A percentile compares a stretch with the other conserved stretches of the same genome.
phyloP scores from a whole-genome alignment of 2,888 invertebrate genomes.

The Nemurella pictetii region DNA sequence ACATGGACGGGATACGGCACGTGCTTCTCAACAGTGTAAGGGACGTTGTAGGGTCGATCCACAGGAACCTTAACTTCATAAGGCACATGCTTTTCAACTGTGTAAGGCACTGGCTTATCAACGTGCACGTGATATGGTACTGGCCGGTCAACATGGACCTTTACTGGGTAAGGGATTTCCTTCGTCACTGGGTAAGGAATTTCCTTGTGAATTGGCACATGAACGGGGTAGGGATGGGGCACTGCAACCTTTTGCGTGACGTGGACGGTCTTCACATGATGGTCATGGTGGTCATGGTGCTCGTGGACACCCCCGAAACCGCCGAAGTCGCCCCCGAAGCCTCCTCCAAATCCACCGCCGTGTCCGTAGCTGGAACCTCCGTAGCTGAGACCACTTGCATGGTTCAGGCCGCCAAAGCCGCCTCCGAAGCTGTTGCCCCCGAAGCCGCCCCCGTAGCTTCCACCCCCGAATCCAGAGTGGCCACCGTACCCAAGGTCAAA shows the following conservation, averaged over 20 bases:
- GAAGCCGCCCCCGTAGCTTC: conserved; percentile 16
- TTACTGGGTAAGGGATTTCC: conserved; percentile 56
- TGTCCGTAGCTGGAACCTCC: conserved; percentile 25
- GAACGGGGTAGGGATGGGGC: conserved; percentile 62
- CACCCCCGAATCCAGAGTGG: conserved; percentile 24
- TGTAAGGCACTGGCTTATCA: conserved; percentile 39
- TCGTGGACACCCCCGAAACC: conserved; percentile 17
- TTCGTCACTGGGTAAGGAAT: conserved; percentile 59
- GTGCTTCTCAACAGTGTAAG: conserved; percentile 65
- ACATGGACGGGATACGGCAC: conserved; percentile 41
- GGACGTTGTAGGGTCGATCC: conserved; percentile 68
- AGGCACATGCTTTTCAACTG: conserved; percentile 57
- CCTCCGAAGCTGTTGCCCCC: conserved; percentile 28
- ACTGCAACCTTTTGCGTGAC: conserved; percentile 37
- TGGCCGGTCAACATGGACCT: conserved; percentile 58
- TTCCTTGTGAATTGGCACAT: conserved; percentile 58
- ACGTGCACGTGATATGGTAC: conserved; percentile 58
- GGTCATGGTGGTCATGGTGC: neutral
- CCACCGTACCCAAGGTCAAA: conserved; percentile 63
- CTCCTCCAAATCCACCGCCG: conserved; percentile 34
- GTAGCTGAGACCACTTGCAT: conserved; percentile 24
- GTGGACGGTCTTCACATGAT: conserved; percentile 30
- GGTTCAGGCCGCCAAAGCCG: conserved; percentile 46
- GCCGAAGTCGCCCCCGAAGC: conserved; percentile 48
- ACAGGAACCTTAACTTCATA: conserved; percentile 70